Percentiles rank a stretch among this genome's conserved stretches.
Conservation (phyloP, 2,797 vertebrate species). For the Sciaenops ocellatus region DNA sequence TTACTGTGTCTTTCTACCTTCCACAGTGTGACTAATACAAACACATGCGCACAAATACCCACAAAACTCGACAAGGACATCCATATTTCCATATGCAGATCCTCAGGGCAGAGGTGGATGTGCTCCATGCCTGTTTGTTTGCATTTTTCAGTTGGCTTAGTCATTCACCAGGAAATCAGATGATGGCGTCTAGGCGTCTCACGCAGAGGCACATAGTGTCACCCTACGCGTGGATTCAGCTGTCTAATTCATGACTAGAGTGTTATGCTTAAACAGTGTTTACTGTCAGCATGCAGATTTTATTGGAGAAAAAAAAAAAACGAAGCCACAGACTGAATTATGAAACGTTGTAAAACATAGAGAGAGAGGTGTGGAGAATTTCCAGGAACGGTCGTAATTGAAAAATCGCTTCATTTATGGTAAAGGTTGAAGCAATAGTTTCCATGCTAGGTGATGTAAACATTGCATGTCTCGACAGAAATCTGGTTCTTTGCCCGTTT, state of each 20-base stretch:
- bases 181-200: conserved; percentile 58
- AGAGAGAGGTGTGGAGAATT: conserved; percentile 26
- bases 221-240: conserved; percentile 9
- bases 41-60: conserved; percentile 20
- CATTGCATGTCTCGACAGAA: conserved; percentile 65
- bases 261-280: conserved; percentile 35
- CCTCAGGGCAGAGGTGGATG: conserved; percentile 53
- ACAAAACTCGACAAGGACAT: conserved; percentile 42
- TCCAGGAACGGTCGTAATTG: conserved; percentile 44
- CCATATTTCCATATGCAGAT: conserved; percentile 71
- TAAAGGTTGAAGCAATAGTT: conserved; percentile 72
- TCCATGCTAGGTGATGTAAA: conserved; percentile 78
- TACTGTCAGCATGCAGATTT: conserved; percentile 46
- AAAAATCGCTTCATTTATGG: conserved; percentile 61
- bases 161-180: conserved; percentile 68
- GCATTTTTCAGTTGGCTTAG: conserved; percentile 75
- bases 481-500: conserved; percentile 65
- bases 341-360: conserved; percentile 51
- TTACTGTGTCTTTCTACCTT: conserved; percentile 38
- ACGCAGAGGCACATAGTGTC: conserved; percentile 45
- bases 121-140: conserved; percentile 70
- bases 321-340: conserved; percentile 24
- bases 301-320: conserved; percentile 19
- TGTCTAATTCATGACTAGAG: conserved; percentile 44
- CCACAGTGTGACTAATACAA: conserved; percentile 50